phyloP scores from a whole-genome alignment of 2,888 invertebrate genomes.

The Ethmia dodecea region DNA sequence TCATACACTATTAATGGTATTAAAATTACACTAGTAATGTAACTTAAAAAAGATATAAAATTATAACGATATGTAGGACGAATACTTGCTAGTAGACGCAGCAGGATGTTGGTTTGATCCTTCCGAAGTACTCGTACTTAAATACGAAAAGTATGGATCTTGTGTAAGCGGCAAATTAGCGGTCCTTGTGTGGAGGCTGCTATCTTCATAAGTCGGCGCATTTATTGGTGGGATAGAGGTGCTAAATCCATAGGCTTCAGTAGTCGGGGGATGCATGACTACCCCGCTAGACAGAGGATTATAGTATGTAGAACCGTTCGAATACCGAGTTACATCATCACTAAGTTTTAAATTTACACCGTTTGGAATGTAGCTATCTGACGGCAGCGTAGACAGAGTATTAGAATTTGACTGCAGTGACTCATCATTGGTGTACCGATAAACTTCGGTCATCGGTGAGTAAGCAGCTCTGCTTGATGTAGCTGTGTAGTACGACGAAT shows the following conservation, averaged over 20 bases:
- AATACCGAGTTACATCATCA: slow-evolving; percentile 54
- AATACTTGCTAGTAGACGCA: slow-evolving; percentile 45
- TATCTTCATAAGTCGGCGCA: slow-evolving; percentile 57
- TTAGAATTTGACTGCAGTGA: slow-evolving; percentile 58
- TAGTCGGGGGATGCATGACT: slow-evolving; percentile 44
- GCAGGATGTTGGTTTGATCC: slow-evolving; percentile 38
- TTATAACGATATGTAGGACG: slow-evolving; percentile 61
- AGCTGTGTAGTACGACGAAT: slow-evolving; percentile 58
- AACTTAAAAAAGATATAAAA: not conserved
- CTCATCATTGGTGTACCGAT: slow-evolving; percentile 65
- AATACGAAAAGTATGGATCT: slow-evolving; percentile 57
- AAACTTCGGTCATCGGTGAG: slow-evolving; percentile 66
- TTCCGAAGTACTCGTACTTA: slow-evolving; percentile 36
- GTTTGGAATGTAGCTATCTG: slow-evolving; percentile 66
- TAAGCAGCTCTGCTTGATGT: slow-evolving; percentile 51
- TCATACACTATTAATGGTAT: not conserved
- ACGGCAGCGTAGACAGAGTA: slow-evolving; percentile 43
- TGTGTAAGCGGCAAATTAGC: slow-evolving; percentile 41
- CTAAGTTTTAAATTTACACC: slow-evolving; percentile 57
- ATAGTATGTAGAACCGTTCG: slow-evolving; percentile 47
- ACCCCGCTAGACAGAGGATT: slow-evolving; percentile 46
- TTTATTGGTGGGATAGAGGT: slow-evolving; percentile 35
- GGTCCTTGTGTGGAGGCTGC: slow-evolving; percentile 37
- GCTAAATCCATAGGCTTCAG: slow-evolving; percentile 49
- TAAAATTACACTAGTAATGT: too few species aligned